Conservation (phyloP, 1,140 invertebrate species). For the Euwallacea similis region DNA sequence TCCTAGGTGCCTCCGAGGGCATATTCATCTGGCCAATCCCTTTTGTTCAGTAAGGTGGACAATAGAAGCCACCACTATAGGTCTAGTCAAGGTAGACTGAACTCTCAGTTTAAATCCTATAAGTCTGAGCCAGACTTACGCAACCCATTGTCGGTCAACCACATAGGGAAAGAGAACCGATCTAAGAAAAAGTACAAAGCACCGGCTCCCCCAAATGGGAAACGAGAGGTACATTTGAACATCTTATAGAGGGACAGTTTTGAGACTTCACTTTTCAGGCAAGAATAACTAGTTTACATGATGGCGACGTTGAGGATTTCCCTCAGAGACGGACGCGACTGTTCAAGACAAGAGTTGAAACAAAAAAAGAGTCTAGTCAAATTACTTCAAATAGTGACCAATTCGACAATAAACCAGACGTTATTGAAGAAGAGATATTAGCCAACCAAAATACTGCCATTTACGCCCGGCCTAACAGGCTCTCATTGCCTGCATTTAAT, state of each 20-base stretch:
- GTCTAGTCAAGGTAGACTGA: constrained; percentile 35
- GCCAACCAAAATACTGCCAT: constrained; percentile 29
- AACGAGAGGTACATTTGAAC: constrained; percentile 28
- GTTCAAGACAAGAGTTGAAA: constrained; percentile 74
- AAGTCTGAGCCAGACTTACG: constrained; percentile 74
- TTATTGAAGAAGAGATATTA: constrained; percentile 27
- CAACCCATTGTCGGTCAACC: constrained; percentile 31
- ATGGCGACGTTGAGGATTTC: constrained; percentile 33
- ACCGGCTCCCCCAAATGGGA: constrained; percentile 57
- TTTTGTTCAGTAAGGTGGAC: not conserved
- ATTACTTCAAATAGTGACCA: constrained; percentile 30
- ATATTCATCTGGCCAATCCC: no score
- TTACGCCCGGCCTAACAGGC: constrained; percentile 49
- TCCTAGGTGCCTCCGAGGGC: not conserved
- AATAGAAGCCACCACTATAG: constrained; percentile 25
- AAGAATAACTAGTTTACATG: constrained; percentile 25
- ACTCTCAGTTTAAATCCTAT: constrained; percentile 58
- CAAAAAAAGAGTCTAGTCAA: constrained; percentile 58
- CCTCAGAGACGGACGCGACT: constrained; percentile 64
- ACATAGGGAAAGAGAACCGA: constrained; percentile 50
- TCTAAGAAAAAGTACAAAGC: constrained; percentile 69
- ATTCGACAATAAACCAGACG: constrained; percentile 4
- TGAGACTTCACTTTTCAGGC: not conserved
- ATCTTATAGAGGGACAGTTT: not conserved
- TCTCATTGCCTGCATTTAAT: constrained; percentile 59